Base-by-base conservation (phyloP, 1,140 invertebrate genomes). In the Carposina sasakii region DNA sequence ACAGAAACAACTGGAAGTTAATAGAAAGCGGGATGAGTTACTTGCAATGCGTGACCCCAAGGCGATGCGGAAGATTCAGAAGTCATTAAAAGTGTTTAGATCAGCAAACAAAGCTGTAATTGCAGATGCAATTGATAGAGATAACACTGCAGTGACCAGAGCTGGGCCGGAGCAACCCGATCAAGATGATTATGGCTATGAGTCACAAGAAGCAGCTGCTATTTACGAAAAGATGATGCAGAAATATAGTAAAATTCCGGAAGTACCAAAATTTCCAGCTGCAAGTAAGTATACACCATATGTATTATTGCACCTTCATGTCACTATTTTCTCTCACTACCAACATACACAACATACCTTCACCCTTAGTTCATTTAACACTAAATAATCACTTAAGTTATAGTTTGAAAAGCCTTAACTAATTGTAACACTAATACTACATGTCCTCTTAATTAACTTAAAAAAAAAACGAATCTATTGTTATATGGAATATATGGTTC, bases 171-270 rank as follows among this genome's bases (percentile, higher is more conserved):
- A 88, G n/a, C 93, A 94, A 63, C 92, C 92, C 0, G 94, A 96
- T 67, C 93, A 95, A 74, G 95, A 96, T 87, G 94, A 96, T 70
- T 96, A 96, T 73, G 85, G 94, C 3, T 96, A 95, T 70, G 92
- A 92, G 12, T 96, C 94, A 0, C 91, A 92, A 60, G 91, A 92
- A 71, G 92, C 94, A 0, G 89, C 92, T 43, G 91, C 90, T 21
- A 88, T 93, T 54, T 95, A 95, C 76, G 89, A 91, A 52, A 93
- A 94, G 71, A 90, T 96, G 76, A 93, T 96, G 86, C 90, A 92
- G 48, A 94, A 95, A 73, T 95, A 94, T 55, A 91, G 88, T 57
- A 90, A 87, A 65, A 79, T 90, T 53, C 91, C 91, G 24, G 88
- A 90, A 41, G 89, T 91, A 63, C 88, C 89, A 2, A 89, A 88